Conservation (phyloP, 2,113 vertebrate species). For the Mormyrus lacerda region DNA sequence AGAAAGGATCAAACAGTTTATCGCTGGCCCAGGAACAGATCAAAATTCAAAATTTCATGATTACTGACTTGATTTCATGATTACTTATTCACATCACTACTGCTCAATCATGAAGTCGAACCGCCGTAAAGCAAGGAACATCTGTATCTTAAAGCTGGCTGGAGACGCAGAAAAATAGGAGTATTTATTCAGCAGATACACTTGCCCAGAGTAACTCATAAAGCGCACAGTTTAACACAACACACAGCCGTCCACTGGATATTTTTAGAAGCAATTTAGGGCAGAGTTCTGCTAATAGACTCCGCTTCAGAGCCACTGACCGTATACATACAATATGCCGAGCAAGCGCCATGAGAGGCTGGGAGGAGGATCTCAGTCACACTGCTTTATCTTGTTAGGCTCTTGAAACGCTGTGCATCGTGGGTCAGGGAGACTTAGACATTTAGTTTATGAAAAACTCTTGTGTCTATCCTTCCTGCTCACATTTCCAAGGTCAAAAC, state of each 20-base stretch:
- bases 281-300: background rate
- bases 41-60: background rate
- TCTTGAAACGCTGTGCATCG: background rate
- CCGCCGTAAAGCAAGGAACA: background rate
- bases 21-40: background rate
- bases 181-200: background rate
- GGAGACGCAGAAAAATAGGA: background rate
- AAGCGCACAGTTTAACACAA: background rate
- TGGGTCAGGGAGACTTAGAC: background rate
- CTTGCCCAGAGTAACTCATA: background rate
- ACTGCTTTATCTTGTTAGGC: background rate
- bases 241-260: background rate
- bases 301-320: background rate
- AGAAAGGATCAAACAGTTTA: background rate
- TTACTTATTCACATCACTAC: background rate
- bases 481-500: background rate
- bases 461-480: background rate
- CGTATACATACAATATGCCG: background rate
- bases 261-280: constrained; percentile 8
- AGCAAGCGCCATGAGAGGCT: background rate
- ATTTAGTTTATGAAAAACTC: background rate
- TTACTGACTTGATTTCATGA: background rate
- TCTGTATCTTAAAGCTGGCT: background rate
- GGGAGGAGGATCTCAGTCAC: background rate
- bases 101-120: background rate